Evolutionary conservation across 1,140 invertebrate genomes (phyloP).

Genomic region (Caenorhabditis tropicalis): DNA sequence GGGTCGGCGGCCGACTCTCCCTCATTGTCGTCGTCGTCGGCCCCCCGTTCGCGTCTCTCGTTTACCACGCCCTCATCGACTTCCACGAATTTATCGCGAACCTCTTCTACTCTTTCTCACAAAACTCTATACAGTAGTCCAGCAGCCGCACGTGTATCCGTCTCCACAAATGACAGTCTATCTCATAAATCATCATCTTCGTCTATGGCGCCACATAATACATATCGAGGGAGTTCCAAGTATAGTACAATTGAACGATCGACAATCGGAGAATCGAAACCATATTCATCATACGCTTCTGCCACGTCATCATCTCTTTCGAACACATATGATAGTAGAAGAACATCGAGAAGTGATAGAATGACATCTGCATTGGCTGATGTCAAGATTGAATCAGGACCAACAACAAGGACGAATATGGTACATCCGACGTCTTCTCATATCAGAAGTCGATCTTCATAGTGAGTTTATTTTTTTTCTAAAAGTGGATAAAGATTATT

Average conservation of each 20-base stretch:
- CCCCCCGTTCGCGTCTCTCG: constrained; percentile 17
- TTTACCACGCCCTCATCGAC: constrained; percentile 18
- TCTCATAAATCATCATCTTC: constrained; percentile 8
- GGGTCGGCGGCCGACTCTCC: not conserved
- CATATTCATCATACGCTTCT: not conserved
- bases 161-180: constrained; percentile 26
- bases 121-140: constrained; percentile 36
- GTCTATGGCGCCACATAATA: not conserved
- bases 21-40: not conserved
- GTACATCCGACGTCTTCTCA: constrained; percentile 27
- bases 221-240: constrained; percentile 37
- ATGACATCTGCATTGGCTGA: constrained; percentile 8
- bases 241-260: constrained; percentile 24
- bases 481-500: too few species aligned
- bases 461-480: constrained; percentile 17
- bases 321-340: not conserved
- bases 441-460: constrained; percentile 23
- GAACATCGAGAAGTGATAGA: constrained; percentile 1
- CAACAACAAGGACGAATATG: constrained; percentile 18
- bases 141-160: not conserved
- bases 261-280: not conserved
- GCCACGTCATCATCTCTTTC: not conserved
- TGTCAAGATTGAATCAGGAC: constrained; percentile 8
- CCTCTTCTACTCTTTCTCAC: not conserved
- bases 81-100: constrained; percentile 20